phyloP scores from a whole-genome alignment of 2,888 invertebrate genomes.

The Fragum whitleyi region DNA sequence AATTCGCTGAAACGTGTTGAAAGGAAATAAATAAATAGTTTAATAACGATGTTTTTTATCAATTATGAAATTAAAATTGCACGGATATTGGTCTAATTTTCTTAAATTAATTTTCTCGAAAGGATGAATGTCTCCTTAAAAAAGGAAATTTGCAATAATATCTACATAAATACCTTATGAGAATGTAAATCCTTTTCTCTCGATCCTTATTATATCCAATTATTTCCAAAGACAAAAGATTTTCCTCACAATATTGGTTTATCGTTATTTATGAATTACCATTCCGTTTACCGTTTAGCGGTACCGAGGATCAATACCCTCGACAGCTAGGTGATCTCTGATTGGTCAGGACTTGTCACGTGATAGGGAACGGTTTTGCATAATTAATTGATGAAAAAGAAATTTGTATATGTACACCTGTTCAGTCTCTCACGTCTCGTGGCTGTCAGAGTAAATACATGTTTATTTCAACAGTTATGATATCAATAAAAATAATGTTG shows the following conservation, averaged over 20 bases:
- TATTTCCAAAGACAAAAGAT: constrained; percentile 12
- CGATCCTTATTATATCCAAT: background rate
- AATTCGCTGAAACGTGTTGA: no score
- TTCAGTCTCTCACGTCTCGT: constrained; percentile 26
- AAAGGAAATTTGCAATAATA: no score
- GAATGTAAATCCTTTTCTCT: background rate
- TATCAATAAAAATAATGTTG: background rate
- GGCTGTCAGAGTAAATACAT: constrained; percentile 9
- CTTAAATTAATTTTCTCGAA: no score
- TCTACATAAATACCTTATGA: no score
- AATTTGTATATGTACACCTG: constrained; percentile 41
- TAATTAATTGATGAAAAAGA: constrained; percentile 50
- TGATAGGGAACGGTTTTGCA: constrained; percentile 45
- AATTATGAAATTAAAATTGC: no score
- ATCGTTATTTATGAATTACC: constrained; percentile 17
- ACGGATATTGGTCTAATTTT: no score
- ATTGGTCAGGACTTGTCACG: constrained; percentile 48
- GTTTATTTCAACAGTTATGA: background rate
- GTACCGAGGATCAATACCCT: constrained; percentile 43
- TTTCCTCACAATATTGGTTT: background rate
- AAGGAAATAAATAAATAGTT: no score
- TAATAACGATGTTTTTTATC: no score
- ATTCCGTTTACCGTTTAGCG: constrained; percentile 13
- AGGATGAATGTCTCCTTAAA: no score
- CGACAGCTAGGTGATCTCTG: constrained; percentile 28